A percentile compares a stretch with the other conserved stretches of the same genome.
phyloP scores from a whole-genome alignment of 2,113 vertebrate species.

The Hyaena hyaena region DNA sequence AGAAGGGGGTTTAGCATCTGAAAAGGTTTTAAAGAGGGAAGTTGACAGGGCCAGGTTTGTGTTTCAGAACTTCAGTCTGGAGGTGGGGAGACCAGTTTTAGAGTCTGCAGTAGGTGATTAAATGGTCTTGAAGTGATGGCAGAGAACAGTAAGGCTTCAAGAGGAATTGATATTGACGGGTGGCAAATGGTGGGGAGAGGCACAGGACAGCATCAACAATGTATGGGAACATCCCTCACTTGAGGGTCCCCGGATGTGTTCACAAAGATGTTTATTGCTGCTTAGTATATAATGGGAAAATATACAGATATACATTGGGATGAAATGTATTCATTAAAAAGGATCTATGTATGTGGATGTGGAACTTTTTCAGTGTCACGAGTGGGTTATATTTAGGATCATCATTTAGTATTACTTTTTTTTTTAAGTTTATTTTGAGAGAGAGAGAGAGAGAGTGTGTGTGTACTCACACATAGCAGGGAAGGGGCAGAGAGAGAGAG shows the following conservation, averaged over 20 bases:
- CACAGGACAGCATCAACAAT: neutral
- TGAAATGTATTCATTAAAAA: neutral
- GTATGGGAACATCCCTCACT: no score
- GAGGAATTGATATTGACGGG: neutral
- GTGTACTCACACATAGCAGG: no score
- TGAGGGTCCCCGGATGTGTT: neutral
- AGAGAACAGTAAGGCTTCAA: neutral
- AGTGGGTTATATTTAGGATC: neutral
- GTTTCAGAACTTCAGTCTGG: neutral
- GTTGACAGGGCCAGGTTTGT: neutral
- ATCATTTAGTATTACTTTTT: neutral
- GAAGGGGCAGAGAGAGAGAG: no score
- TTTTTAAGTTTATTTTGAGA: no score
- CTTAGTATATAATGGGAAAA: neutral
- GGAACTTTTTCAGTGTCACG: neutral
- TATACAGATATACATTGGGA: neutral
- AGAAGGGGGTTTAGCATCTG: neutral
- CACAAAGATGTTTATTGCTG: neutral
- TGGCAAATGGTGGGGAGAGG: neutral
- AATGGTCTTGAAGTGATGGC: neutral
- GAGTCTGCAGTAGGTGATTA: neutral
- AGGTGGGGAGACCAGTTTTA: neutral
- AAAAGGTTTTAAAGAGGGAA: neutral
- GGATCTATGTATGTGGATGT: neutral
- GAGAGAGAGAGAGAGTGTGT: no score